Conservation (phyloP, 2,113 vertebrate species). For the Furnarius figulus region DNA sequence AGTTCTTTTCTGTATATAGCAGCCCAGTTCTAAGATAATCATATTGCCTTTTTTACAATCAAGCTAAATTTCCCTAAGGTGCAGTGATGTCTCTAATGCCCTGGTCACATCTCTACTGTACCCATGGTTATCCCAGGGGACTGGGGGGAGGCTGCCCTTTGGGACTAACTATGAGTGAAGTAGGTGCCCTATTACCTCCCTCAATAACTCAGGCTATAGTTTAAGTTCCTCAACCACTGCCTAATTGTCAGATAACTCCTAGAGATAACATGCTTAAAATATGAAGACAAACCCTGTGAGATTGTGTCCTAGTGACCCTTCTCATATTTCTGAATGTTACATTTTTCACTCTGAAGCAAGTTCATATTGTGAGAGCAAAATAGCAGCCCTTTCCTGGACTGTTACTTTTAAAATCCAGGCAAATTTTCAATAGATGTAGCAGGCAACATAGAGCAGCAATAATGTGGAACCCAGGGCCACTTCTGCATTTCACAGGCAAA, state of each 20-base stretch:
- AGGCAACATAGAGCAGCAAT: background rate
- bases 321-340: background rate
- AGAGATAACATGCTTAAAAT: background rate
- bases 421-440: background rate
- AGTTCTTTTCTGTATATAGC: background rate
- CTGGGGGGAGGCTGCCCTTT: background rate
- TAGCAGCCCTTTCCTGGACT: background rate
- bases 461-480: background rate
- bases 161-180: background rate
- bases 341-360: background rate
- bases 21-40: background rate
- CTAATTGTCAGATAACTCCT: background rate
- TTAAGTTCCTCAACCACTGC: background rate
- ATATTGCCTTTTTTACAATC: background rate
- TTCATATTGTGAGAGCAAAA: background rate
- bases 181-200: background rate
- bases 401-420: background rate
- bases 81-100: background rate
- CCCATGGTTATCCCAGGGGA: background rate
- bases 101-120: background rate
- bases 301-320: background rate
- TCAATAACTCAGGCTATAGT: background rate
- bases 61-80: background rate
- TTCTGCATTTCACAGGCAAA: background rate
- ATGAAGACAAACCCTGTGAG: background rate